A percentile compares a stretch with the other conserved stretches of the same genome.
These are phyloP conservation scores for Eristalis intricaria DNA, from an alignment of 2,888 invertebrate genomes.

Conservation along the genomic window DNA sequence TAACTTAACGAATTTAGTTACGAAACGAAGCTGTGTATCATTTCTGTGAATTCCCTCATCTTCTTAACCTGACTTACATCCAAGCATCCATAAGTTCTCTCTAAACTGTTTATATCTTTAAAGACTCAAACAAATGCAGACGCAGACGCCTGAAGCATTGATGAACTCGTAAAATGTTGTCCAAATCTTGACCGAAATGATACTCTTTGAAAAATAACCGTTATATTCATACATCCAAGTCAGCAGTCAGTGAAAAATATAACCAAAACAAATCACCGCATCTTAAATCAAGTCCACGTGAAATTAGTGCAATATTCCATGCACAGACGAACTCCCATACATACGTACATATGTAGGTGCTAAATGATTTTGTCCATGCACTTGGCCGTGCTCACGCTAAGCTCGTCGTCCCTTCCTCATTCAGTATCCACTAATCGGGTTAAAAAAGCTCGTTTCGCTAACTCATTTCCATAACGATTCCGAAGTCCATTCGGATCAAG, in stretches of 20 bases:
- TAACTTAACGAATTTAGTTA: no score
- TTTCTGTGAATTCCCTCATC: no score
- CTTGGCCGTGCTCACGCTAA: constrained; percentile 27
- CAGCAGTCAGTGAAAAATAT: background rate
- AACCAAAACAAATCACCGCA: background rate
- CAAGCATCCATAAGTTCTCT: no score
- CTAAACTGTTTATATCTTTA: no score
- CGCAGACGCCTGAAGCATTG: no score
- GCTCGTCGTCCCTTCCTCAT: background rate
- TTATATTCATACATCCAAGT: background rate
- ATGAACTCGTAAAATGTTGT: no score
- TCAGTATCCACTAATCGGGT: background rate
- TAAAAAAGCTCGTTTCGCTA: background rate
- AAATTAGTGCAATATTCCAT: background rate
- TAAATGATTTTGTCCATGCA: constrained; percentile 1
- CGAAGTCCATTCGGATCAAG: constrained; percentile 38
- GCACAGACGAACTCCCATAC: background rate
- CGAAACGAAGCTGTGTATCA: no score
- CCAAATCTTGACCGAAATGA: no score
- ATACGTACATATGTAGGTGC: background rate
- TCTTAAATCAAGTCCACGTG: background rate
- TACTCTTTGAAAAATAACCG: no score
- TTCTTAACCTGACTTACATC: no score
- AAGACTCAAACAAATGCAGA: no score
- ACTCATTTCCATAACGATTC: background rate